These are phyloP conservation scores for Proterorhinus semilunaris DNA, from an alignment of 2,113 vertebrate species.

Conservation along the genomic window DNA sequence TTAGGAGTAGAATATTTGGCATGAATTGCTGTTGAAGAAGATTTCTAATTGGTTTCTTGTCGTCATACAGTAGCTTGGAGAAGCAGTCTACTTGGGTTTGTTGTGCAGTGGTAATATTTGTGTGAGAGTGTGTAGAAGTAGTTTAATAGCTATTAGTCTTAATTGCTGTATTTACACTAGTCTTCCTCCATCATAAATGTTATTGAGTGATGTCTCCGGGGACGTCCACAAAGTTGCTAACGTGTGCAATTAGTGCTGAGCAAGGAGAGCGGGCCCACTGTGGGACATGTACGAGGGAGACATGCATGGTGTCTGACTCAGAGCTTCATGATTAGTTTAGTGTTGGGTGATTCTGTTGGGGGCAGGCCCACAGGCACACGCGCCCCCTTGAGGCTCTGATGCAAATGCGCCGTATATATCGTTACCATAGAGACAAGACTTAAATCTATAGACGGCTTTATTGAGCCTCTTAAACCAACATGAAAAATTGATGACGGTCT, in stretches of 20 bases:
- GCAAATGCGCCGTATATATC: conserved; percentile 72
- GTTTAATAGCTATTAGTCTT: neutral
- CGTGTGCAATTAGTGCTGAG: conserved; percentile 58
- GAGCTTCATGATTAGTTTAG: conserved; percentile 64
- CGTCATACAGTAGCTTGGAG: no score
- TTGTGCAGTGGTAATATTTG: no score
- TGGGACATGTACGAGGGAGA: conserved; percentile 48
- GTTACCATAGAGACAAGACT: conserved; percentile 69
- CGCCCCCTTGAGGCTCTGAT: conserved; percentile 64
- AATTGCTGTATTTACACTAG: neutral
- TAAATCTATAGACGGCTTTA: conserved; percentile 51
- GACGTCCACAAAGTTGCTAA: conserved; percentile 43
- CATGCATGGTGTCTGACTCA: conserved; percentile 48
- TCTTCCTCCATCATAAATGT: conserved; percentile 38
- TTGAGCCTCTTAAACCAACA: conserved; percentile 44
- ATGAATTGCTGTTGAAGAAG: no score
- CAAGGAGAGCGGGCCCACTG: conserved; percentile 39
- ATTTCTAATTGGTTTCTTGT: no score
- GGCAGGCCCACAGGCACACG: conserved; percentile 23
- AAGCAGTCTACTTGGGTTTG: no score
- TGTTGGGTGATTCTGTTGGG: conserved; percentile 56
- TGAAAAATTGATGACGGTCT: conserved; percentile 57
- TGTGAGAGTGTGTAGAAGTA: neutral
- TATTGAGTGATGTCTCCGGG: conserved; percentile 50
- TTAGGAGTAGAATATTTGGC: no score